Conservation (phyloP, 2,888 invertebrate genomes). For the Ptycholaimellus sp. region DNA sequence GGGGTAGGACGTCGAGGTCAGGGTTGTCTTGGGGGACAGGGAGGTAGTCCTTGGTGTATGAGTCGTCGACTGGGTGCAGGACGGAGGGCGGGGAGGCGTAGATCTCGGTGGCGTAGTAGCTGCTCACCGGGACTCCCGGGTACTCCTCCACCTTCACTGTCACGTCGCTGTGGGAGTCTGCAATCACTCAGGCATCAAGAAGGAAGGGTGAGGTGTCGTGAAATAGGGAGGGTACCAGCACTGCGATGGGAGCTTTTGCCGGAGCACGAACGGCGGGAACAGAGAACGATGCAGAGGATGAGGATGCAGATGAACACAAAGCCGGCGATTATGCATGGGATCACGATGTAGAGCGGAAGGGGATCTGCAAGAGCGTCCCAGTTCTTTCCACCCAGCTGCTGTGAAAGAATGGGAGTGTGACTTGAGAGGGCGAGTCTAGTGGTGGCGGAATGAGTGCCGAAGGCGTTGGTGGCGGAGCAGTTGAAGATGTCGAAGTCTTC, state of each 20-base stretch:
- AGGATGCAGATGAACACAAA: not conserved
- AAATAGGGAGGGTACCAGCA: no score
- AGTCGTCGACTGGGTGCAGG: no score
- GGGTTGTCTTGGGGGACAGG: slow-evolving; percentile 22
- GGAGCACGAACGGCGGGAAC: no score
- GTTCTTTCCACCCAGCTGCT: not conserved
- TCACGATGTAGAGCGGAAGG: not conserved
- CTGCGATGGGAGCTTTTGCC: no score
- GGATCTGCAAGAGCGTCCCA: slow-evolving; percentile 6
- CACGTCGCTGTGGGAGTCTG: slow-evolving; percentile 16
- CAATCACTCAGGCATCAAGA: no score
- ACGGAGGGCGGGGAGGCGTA: slow-evolving; percentile 14
- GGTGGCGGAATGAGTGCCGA: slow-evolving; percentile 9
- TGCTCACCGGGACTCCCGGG: slow-evolving; percentile 19
- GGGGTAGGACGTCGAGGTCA: slow-evolving; percentile 19
- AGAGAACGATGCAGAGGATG: not conserved
- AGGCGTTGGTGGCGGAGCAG: slow-evolving; percentile 21
- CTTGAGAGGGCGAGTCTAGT: not conserved
- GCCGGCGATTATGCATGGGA: not conserved
- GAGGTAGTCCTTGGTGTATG: slow-evolving; percentile 24
- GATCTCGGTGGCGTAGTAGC: slow-evolving; percentile 18
- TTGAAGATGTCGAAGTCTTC: slow-evolving; percentile 22
- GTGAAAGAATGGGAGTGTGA: slow-evolving; percentile 3
- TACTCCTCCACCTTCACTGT: slow-evolving; percentile 22
- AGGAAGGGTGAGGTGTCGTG: no score